Evolutionary conservation across 2,113 vertebrate genomes (phyloP), one percentile per base, ranked within the genome.

Genomic region (Sula dactylatra): DNA sequence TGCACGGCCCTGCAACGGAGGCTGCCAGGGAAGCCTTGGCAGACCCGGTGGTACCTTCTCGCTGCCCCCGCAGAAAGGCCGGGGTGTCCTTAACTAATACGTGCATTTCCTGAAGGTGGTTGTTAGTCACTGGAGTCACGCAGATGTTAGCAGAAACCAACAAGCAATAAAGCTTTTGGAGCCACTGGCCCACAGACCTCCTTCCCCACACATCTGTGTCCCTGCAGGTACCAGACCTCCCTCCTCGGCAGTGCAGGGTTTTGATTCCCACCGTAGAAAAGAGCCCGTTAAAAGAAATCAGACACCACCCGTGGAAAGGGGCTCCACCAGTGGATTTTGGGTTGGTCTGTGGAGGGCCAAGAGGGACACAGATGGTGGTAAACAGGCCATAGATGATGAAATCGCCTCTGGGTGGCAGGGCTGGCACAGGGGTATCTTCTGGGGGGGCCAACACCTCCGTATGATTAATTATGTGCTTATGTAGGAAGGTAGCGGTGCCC

Each of bases 101-200:
- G 1, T 52, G 59, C 31, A 1, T 34, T 78, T 72, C 72, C 65
- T 29, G 36, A 45, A 12, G 7, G 61, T 29, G 76, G 44, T 36
- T 54, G 21, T 22, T 47, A 27, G 16, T 67, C 71, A 42, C 59
- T 40, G 88, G 80, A 59, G 55, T 66, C 64, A 81, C 32, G 4
- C 27, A 72, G 61, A 47, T 73, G 24, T 71, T 72, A 54, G 55
- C 59, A 90, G 82, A 96, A 96, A 66, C 71, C 62, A 86, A 88
- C 2, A 7, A 86, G 76, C 44, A 90, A 79, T 74, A 92, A 96
- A 93, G 64, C 34, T 94, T 90, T 84, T 19, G 52, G 80, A 91
- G 47, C 42, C 1, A 0, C 31, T 82, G 74, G 49, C 38, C 61
- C 7, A 0, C 27, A 67, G 50, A 20, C 16, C 24, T 81, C 40